Conservation (phyloP, 2,113 vertebrate genomes). For the Nesoenas mayeri region DNA sequence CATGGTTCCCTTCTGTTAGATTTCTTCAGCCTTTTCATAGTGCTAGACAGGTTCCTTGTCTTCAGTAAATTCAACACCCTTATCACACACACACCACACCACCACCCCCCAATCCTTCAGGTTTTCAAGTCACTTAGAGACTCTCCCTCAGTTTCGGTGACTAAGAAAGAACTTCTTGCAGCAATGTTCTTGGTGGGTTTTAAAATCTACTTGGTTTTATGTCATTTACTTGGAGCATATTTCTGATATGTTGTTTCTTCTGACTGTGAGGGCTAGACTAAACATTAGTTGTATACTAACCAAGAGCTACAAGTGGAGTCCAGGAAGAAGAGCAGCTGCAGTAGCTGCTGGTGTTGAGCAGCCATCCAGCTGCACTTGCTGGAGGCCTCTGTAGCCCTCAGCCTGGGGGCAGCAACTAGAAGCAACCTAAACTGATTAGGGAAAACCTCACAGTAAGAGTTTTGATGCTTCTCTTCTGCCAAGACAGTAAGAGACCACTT, state of each 20-base stretch:
- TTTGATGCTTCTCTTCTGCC: neutral
- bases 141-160: neutral
- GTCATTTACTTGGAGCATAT: neutral
- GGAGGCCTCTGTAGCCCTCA: neutral
- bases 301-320: neutral
- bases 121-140: neutral
- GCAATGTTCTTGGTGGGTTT: neutral
- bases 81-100: no score
- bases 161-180: neutral
- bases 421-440: neutral
- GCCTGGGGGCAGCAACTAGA: neutral
- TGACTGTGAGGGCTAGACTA: neutral
- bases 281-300: neutral
- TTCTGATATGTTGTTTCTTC: neutral
- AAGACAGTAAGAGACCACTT: neutral
- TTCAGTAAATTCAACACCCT: neutral
- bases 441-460: neutral
- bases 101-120: neutral
- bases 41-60: neutral
- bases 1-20: neutral
- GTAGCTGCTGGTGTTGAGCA: neutral
- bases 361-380: neutral
- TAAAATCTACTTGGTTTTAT: neutral
- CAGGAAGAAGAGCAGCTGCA: neutral
- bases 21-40: neutral